Base-by-base conservation (phyloP, 1,140 invertebrate genomes). In the Megathymus violae region DNA sequence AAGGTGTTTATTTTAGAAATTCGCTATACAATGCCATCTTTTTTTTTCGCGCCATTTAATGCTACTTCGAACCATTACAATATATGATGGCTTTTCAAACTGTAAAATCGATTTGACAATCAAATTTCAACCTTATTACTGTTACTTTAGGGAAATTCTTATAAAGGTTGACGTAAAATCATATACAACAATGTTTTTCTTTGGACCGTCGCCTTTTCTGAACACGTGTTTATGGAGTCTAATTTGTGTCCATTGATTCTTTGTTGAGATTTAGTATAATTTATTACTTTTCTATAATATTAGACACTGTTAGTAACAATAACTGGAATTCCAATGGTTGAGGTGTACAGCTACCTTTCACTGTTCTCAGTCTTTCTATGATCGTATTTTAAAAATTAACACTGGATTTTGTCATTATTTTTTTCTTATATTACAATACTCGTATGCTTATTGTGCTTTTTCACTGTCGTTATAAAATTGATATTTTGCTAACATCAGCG, bases 1-100 rank as follows among this genome's bases (percentile, higher is more conserved):
- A 89, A 89, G 85, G 84, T 90, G 85, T 90, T 90, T 90, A 90
- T 90, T 88, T 90, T 82, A 83, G 82, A 88, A 78, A 80, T 85
- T 85, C 74, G 71, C 52, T 67, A 71, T 75, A 89, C 85, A 89
- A 89, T 88, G 70, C 76, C 82, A 85, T 74, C 71, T 80, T 82
- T 74, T 78, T 75, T 76, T 77, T 85, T 88, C 84, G 87, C 87
- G 81, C 88, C 88, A 88, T 90, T 90, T 89, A 87, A 90, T 86
- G 74, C 80, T 86, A 82, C 87, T 89, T 85, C 78, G 61, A 63
- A 62, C 64, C 76, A 82, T 86, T 82, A 81, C 61, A 73, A 78
- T 71, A n/a, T n/a, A 68, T 62, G 68, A 78, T 68, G 61, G 72
- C 68, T 69, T 59, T 69, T 71, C 58, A 72, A 66, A 65, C 67